Percentiles rank a stretch among this genome's conserved stretches.
Conservation (phyloP, 2,797 vertebrate genomes). For the Alosa sapidissima region DNA sequence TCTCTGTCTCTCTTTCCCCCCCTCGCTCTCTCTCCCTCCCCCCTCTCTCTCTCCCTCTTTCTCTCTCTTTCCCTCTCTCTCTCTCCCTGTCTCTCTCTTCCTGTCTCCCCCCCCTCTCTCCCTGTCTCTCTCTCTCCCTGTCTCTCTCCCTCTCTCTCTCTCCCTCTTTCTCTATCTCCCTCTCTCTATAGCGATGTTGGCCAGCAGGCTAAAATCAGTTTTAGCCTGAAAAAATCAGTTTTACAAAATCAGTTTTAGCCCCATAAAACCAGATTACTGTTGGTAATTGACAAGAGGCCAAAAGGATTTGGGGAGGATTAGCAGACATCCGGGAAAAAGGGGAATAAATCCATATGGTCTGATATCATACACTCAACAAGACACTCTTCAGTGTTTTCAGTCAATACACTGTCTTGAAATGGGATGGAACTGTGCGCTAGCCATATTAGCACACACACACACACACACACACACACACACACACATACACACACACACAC, state of each 20-base stretch:
- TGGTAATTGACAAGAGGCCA: conserved; percentile 60
- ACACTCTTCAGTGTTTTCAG: background rate
- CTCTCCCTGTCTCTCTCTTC: background rate
- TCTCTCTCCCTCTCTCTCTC: conserved; percentile 4
- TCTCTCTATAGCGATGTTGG: background rate
- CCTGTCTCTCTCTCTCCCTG: background rate
- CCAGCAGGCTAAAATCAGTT: conserved; percentile 31
- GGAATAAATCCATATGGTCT: conserved; percentile 44
- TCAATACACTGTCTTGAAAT: background rate
- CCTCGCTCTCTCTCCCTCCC: background rate
- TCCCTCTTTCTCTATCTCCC: background rate
- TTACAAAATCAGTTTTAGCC: conserved; percentile 40
- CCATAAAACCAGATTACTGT: conserved; percentile 57
- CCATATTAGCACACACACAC: conserved; percentile 1
- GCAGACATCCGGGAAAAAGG: conserved; percentile 49
- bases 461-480: background rate
- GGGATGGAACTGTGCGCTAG: background rate
- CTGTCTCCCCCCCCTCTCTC: background rate
- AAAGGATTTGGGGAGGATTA: conserved; percentile 59
- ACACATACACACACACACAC: no score
- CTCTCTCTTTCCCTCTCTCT: conserved; percentile 3
- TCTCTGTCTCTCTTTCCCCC: background rate
- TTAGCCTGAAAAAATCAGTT: no score
- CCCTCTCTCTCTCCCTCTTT: conserved; percentile 3
- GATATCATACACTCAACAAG: conserved; percentile 40